These are phyloP conservation scores for Pachypeltis micranthus DNA, from an alignment of 1,140 invertebrate genomes.

Conservation along the genomic window DNA sequence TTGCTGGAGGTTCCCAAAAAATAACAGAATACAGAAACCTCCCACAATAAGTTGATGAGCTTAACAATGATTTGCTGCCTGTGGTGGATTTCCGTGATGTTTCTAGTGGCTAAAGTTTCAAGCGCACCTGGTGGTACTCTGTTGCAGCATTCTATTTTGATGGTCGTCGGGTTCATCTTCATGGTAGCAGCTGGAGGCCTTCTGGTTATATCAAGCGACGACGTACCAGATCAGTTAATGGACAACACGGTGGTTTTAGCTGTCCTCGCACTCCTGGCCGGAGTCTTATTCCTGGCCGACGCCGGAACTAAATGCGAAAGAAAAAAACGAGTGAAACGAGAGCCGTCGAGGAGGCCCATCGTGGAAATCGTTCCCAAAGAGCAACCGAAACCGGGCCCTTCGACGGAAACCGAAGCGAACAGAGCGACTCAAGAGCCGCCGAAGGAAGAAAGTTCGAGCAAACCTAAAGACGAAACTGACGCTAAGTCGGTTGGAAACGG, in stretches of 20 bases:
- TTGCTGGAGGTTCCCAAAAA: too few species aligned
- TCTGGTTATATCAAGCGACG: conserved; percentile 54
- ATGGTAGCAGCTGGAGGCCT: conserved; percentile 54
- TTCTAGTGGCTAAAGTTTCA: background rate
- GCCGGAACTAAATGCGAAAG: conserved; percentile 33
- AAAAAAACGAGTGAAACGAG: conserved; percentile 12
- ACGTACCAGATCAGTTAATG: conserved; percentile 48
- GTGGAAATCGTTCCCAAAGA: conserved; percentile 6
- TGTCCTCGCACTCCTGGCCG: conserved; percentile 50
- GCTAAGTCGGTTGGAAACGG: background rate
- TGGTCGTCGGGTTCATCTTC: conserved; percentile 52
- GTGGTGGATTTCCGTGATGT: background rate
- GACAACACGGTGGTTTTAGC: conserved; percentile 59
- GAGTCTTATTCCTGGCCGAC: conserved; percentile 52
- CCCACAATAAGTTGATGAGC: background rate
- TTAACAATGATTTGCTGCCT: background rate
- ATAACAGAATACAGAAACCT: too few species aligned
- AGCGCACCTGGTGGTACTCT: conserved; percentile 12
- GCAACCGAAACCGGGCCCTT: conserved; percentile 8
- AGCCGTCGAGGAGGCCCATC: background rate
- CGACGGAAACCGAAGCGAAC: background rate
- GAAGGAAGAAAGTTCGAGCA: background rate
- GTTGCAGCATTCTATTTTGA: conserved; percentile 46
- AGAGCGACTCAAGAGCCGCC: background rate
- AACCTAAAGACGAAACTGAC: conserved; percentile 1